Base-by-base conservation (phyloP, 2,113 vertebrate species). In the Tetraodon nigroviridis region DNA sequence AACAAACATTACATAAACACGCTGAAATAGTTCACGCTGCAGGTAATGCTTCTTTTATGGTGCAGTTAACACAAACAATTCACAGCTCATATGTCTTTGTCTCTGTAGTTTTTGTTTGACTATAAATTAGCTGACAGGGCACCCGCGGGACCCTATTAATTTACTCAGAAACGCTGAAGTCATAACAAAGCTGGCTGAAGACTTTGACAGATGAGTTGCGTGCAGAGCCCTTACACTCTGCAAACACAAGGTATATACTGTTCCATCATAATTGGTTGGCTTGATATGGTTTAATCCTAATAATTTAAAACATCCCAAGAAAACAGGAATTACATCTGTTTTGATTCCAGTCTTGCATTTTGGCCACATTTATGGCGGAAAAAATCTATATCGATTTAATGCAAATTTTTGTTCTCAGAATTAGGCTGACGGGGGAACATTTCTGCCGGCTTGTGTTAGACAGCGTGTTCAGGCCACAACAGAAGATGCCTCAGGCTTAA, bases 41-140 rank as follows among this genome's bases (percentile, higher is more conserved):
- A 84, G 85, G 86, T 86, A 79, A 87, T 85, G 72, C 79, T 81
- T 87, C 32, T 46, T 91, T 92, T 88, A 90, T 87, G 81, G 80
- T 85, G 82, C 81, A 80, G 87, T 64, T 83, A 90, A 90, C 88
- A 87, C 89, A 91, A 93, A 89, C 85, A 91, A 80, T 91, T 92
- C 91, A 87, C 86, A 92, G 87, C 78, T 88, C 71, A 19, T 92
- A 91, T 92, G 88, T 92, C 85, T 81, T 89, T 89, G 88, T 92
- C 86, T 90, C 87, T 82, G 83, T 64, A 81, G 84, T 89, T 88
- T 85, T 84, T 78, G 82, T 86, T 82, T 80, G 78, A 82, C 87
- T 76, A 90, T 92, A 92, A 92, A 92, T 92, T 89, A 91, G 55
- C 67, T 19, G 60, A 55, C 66, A 86, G 77, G 80, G 78, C 65